phyloP scores from a whole-genome alignment of 2,888 invertebrate species.

The Adelognathus sp. region DNA sequence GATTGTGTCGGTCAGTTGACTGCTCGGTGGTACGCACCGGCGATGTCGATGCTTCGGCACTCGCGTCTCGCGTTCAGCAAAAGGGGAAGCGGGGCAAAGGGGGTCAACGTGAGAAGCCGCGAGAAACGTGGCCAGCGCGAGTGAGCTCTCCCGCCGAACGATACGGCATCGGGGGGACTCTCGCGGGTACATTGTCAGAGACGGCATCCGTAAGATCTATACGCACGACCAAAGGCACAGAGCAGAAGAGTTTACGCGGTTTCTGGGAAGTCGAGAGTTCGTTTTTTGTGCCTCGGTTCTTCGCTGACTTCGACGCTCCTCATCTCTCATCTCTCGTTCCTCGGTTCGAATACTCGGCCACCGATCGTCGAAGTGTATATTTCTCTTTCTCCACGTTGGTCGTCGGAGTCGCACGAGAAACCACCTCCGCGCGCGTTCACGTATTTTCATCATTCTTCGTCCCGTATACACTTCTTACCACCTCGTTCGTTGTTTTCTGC shows the following conservation, averaged over 20 bases:
- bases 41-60: no score
- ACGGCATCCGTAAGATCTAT: conserved; percentile 74
- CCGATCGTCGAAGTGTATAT: background rate
- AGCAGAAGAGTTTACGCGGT: conserved; percentile 72
- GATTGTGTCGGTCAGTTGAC: no score
- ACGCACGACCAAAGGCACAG: conserved; percentile 47
- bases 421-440: conserved; percentile 26
- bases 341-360: conserved; percentile 21
- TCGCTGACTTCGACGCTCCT: background rate
- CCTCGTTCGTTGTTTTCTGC: background rate
- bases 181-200: conserved; percentile 66
- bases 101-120: conserved; percentile 30
- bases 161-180: conserved; percentile 58
- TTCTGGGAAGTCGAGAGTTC: conserved; percentile 70
- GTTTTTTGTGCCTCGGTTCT: conserved; percentile 68
- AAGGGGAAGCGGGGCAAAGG: conserved; percentile 37
- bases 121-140: conserved; percentile 43
- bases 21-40: no score
- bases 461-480: background rate
- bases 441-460: background rate
- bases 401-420: conserved; percentile 33
- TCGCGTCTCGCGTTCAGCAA: no score
- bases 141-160: no score
- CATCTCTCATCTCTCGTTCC: conserved; percentile 22
- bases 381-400: conserved; percentile 4